Evolutionary conservation across 2,797 vertebrate genomes (phyloP).

Genomic region (Pristis pectinata): DNA sequence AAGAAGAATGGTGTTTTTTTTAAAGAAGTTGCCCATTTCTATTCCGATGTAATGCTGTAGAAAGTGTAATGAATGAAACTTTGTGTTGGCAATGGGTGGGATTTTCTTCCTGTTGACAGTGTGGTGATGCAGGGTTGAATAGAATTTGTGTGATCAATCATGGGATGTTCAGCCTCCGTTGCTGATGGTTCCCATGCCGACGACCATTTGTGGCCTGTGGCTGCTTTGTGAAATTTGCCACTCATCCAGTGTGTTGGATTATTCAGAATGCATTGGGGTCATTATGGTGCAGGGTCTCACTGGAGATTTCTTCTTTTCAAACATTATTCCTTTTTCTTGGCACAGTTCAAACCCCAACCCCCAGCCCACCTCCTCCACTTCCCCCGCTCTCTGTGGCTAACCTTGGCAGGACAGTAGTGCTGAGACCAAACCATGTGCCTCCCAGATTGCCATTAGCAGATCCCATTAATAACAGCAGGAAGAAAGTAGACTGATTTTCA

Average conservation of each 20-base stretch:
- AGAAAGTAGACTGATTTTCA: not conserved
- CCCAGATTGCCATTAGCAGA: not conserved
- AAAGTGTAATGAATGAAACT: constrained; percentile 12
- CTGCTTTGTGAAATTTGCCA: not conserved
- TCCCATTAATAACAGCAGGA: not conserved
- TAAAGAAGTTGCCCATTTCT: not conserved
- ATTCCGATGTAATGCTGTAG: not conserved
- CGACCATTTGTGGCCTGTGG: not conserved
- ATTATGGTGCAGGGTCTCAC: too few relatives aligned
- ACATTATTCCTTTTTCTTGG: not conserved
- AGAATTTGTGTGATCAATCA: not conserved
- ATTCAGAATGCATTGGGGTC: not conserved
- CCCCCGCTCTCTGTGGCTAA: not conserved
- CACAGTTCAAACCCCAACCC: not conserved
- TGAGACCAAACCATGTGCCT: not conserved
- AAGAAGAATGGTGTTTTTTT: not conserved
- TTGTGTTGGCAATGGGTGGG: not conserved
- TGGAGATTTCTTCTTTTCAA: not conserved
- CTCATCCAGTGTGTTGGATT: not conserved
- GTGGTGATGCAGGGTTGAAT: not conserved
- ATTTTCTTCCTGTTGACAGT: constrained; percentile 15
- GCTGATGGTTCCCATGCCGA: constrained; percentile 13
- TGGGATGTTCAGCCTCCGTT: not conserved
- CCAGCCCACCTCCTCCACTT: too few relatives aligned
- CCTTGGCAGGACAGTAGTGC: not conserved